A percentile compares a stretch with the other conserved stretches of the same genome.
Conservation (phyloP, 2,113 vertebrate genomes). For the Crotalus helleri region DNA sequence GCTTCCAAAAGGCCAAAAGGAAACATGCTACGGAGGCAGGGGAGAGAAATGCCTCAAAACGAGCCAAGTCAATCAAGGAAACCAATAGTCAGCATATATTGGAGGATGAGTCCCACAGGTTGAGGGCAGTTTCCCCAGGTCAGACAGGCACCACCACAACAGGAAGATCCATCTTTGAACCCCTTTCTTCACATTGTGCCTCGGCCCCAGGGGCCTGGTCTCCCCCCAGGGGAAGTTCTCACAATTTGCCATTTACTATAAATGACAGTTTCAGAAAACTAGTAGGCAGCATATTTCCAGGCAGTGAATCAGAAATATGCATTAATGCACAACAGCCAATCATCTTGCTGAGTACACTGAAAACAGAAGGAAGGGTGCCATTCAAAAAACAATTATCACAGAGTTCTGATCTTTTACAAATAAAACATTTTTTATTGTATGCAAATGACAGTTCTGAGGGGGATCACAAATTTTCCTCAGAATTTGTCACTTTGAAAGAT, state of each 20-base stretch:
- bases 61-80: too few species aligned
- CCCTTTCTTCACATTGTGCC: too few species aligned
- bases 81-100: too few species aligned
- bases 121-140: too few species aligned
- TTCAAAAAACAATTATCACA: not conserved
- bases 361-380: not conserved
- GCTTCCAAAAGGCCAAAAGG: too few species aligned
- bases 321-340: not conserved
- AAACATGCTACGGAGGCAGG: too few species aligned
- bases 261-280: not conserved
- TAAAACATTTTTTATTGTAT: not conserved
- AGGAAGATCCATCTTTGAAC: too few species aligned
- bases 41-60: too few species aligned
- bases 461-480: not conserved
- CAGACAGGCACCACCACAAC: too few species aligned
- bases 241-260: not conserved
- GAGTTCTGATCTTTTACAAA: not conserved
- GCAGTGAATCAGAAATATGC: not conserved
- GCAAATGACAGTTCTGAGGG: not conserved
- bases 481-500: not conserved
- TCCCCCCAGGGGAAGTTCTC: too few species aligned
- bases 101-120: too few species aligned
- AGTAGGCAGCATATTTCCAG: not conserved
- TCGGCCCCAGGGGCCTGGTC: too few species aligned
- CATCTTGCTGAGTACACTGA: not conserved